Percentiles rank a stretch among this genome's conserved stretches.
phyloP scores from a whole-genome alignment of 2,888 invertebrate genomes.

The Netelia virgata region DNA sequence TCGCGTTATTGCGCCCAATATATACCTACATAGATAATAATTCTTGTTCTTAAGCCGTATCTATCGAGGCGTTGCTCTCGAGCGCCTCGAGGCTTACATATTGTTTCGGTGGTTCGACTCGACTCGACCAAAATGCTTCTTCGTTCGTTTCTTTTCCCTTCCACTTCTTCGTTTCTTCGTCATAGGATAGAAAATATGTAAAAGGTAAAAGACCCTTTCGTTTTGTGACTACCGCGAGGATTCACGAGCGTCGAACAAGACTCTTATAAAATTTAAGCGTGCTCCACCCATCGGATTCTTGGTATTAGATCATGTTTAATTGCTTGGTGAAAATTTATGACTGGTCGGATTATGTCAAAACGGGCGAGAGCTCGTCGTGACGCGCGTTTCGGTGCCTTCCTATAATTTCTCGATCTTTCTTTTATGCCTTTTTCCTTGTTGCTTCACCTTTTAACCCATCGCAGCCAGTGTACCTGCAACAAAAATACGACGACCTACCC shows the following conservation, averaged over 20 bases:
- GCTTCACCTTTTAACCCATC: slow-evolving; percentile 31
- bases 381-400: slow-evolving; percentile 34
- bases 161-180: neutral
- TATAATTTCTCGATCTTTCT: slow-evolving; percentile 39
- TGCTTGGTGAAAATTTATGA: slow-evolving; percentile 61
- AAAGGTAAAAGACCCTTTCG: slow-evolving; percentile 64
- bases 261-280: slow-evolving; percentile 61
- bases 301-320: slow-evolving; percentile 70
- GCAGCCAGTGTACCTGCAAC: slow-evolving; percentile 35
- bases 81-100: neutral
- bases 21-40: slow-evolving; percentile 43
- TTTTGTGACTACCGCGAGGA: slow-evolving; percentile 48
- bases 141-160: slow-evolving; percentile 22
- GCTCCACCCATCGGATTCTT: slow-evolving; percentile 62
- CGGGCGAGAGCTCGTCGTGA: slow-evolving; percentile 35
- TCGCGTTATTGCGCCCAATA: slow-evolving; percentile 67
- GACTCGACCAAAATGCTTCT: slow-evolving; percentile 9
- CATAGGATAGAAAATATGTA: slow-evolving; percentile 1
- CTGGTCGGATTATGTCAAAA: slow-evolving; percentile 62
- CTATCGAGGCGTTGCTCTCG: neutral
- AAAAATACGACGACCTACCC: neutral
- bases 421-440: slow-evolving; percentile 39
- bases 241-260: slow-evolving; percentile 32
- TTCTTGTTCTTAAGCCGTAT: slow-evolving; percentile 25
- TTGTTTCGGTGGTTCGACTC: slow-evolving; percentile 41